A percentile compares a stretch with the other conserved stretches of the same genome.
phyloP scores from a whole-genome alignment of 2,888 invertebrate genomes.

The Maniola hyperantus region DNA sequence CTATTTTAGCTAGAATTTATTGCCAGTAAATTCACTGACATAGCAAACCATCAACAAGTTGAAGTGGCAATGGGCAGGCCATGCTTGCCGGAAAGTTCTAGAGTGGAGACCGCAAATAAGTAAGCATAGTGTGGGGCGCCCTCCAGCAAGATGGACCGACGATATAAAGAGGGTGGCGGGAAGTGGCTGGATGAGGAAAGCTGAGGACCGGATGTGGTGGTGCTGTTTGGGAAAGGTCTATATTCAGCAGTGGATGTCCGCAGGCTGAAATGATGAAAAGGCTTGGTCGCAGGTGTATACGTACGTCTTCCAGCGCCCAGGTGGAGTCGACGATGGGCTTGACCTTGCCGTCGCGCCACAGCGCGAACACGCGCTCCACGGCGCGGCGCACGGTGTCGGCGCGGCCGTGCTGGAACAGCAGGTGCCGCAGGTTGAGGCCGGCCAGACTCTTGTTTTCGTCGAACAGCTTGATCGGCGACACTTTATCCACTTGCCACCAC shows the following conservation, averaged over 20 bases:
- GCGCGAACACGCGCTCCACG: constrained; percentile 87
- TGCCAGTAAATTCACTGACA: neutral
- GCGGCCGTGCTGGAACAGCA: constrained; percentile 90
- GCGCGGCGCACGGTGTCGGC: constrained; percentile 87
- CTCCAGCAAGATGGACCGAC: neutral
- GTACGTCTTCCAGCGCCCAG: constrained; percentile 93
- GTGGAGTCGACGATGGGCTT: constrained; percentile 92
- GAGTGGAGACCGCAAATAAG: too few species aligned
- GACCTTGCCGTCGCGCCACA: constrained; percentile 91
- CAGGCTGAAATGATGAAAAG: too few species aligned
- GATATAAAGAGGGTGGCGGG: too few species aligned
- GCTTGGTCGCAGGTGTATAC: constrained; percentile 48
- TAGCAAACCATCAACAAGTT: too few species aligned
- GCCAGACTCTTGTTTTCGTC: constrained; percentile 93
- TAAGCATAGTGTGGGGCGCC: too few species aligned
- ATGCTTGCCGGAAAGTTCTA: too few species aligned
- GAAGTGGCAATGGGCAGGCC: too few species aligned
- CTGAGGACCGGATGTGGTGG: too few species aligned
- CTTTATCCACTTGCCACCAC: constrained; percentile 97
- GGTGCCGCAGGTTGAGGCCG: constrained; percentile 91
- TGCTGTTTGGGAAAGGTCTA: too few species aligned
- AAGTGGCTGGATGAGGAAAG: too few species aligned
- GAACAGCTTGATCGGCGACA: constrained; percentile 93
- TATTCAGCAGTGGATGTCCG: too few species aligned
- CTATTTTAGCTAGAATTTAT: neutral